Conservation (phyloP, 2,797 vertebrate species). For the Vipera ursinii region DNA sequence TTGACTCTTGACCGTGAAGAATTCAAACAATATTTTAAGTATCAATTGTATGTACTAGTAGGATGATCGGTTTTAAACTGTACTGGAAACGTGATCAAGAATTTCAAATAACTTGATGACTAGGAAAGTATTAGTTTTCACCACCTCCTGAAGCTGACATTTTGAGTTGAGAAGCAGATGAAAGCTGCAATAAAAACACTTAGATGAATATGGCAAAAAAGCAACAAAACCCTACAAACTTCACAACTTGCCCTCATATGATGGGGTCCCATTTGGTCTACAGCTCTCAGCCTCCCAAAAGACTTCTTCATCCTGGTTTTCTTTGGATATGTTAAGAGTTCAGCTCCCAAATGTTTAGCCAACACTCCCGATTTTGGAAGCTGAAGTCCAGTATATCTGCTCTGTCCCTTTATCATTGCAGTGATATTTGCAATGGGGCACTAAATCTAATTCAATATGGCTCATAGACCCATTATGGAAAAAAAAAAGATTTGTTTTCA, state of each 20-base stretch:
- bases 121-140: neutral
- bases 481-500: slow-evolving; percentile 25
- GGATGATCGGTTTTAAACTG: neutral
- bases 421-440: slow-evolving; percentile 27
- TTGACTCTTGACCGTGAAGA: neutral
- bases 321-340: neutral
- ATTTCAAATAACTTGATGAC: neutral
- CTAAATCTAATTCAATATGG: slow-evolving; percentile 35
- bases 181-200: neutral
- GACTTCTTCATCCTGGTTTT: neutral
- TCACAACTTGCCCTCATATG: neutral
- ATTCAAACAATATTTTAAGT: neutral
- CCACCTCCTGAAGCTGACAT: neutral
- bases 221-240: neutral
- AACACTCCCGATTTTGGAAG: neutral
- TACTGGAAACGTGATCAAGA: neutral
- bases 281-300: neutral
- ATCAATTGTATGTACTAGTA: neutral
- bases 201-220: neutral
- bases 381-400: neutral
- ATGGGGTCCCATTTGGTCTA: neutral
- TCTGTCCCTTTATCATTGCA: neutral
- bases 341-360: neutral
- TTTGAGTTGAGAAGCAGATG: neutral
- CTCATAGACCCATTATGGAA: neutral